Percentiles rank a stretch among this genome's conserved stretches.
Conservation (phyloP, 2,113 vertebrate genomes). For the Crotophaga sulcirostris region DNA sequence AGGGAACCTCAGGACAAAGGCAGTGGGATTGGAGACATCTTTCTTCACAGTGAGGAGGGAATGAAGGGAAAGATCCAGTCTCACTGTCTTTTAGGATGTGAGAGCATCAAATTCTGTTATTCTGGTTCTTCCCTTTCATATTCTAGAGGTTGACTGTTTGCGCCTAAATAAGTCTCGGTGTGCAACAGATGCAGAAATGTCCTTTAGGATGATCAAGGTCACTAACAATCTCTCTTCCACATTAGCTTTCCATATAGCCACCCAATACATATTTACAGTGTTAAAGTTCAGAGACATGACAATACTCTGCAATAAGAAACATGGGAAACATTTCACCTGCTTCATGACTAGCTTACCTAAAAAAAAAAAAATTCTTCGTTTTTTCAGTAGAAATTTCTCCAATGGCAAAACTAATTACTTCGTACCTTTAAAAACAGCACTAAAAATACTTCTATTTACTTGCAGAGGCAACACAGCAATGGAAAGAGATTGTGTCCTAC, state of each 20-base stretch:
- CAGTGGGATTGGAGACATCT: neutral
- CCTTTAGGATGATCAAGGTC: neutral
- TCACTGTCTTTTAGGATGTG: neutral
- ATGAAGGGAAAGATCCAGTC: neutral
- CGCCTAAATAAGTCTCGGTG: neutral
- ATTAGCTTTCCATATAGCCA: neutral
- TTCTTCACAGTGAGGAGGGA: neutral
- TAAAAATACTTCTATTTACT: neutral
- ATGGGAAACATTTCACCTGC: neutral
- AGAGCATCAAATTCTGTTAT: neutral
- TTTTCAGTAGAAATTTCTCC: neutral
- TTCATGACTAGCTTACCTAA: neutral
- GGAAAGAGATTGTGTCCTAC: neutral
- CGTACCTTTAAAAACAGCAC: neutral
- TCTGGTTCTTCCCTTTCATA: neutral
- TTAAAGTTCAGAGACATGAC: neutral
- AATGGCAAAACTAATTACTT: neutral
- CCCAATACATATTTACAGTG: neutral
- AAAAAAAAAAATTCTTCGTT: neutral
- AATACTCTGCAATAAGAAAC: neutral
- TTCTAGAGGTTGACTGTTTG: neutral
- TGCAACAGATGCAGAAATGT: neutral
- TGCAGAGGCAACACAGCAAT: neutral
- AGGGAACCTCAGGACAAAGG: neutral
- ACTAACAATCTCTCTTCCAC: neutral